Percentiles rank a stretch among this genome's conserved stretches.
Conservation (phyloP, 2,888 invertebrate genomes). For the Pseudanteris insignis region DNA sequence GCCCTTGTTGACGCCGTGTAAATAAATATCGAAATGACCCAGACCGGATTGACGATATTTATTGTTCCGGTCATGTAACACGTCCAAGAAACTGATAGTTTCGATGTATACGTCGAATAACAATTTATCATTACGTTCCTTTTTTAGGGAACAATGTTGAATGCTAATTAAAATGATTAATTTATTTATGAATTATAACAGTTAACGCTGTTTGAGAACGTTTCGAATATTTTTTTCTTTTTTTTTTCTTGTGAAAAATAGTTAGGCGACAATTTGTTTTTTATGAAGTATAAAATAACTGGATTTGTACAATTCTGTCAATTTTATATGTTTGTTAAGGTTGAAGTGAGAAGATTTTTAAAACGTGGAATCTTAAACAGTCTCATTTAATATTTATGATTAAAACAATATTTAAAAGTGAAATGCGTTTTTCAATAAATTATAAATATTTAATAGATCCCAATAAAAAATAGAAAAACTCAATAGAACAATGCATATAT, state of each 20-base stretch:
- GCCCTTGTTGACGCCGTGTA: slow-evolving; percentile 36
- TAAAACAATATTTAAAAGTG: slow-evolving; percentile 10
- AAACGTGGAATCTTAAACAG: slow-evolving; percentile 6
- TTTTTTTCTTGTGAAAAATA: too few species aligned
- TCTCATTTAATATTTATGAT: slow-evolving; percentile 12
- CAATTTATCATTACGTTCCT: slow-evolving; percentile 6
- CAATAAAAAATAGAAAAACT: slow-evolving; percentile 9
- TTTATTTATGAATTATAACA: slow-evolving; percentile 12
- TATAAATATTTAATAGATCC: slow-evolving; percentile 7
- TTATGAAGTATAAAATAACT: slow-evolving; percentile 11
- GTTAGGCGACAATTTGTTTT: slow-evolving; percentile 5
- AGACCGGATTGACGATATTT: slow-evolving; percentile 19
- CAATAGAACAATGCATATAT: slow-evolving; percentile 14
- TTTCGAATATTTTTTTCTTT: too few species aligned
- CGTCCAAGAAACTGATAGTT: slow-evolving; percentile 9
- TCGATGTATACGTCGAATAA: slow-evolving; percentile 6
- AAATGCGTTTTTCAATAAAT: slow-evolving; percentile 13
- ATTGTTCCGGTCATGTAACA: slow-evolving; percentile 13
- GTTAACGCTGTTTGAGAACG: slow-evolving; percentile 13
- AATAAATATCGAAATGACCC: slow-evolving; percentile 19
- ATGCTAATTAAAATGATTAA: slow-evolving; percentile 7
- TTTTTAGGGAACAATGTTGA: background rate
- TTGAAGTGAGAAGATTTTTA: slow-evolving; percentile 6
- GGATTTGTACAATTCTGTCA: slow-evolving; percentile 18
- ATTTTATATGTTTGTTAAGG: slow-evolving; percentile 24